Evolutionary conservation across 2,888 invertebrate species (phyloP), one percentile per base, ranked within the genome.

Genomic region (Athalia cordata): DNA sequence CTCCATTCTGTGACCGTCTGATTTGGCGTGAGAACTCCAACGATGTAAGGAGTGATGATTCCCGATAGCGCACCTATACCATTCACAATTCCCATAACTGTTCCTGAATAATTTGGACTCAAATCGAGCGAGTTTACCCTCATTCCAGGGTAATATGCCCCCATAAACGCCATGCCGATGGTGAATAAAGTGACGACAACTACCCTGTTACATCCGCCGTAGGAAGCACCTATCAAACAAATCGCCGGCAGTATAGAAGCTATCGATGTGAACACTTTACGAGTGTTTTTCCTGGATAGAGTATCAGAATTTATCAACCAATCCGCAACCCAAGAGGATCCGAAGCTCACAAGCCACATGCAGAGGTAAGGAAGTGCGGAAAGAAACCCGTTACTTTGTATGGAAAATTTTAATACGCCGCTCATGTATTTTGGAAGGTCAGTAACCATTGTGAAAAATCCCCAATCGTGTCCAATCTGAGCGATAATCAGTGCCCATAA

Each of bases 401-500:
- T 93, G 84, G 94, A 92, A 87, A 94, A 94, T 84, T 93, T 92
- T 70, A 95, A 89, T 1, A 95, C 93, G 78, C 93, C 93, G 59
- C 92, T 93, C 93, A 94, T 93, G 88, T 94, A 95, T 83, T 93
- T 94, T 0, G 95, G 95, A 9, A 95, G 90, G 84, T 95, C 94
- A 0, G 94, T 94, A 29, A 94, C 93, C 93, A 95, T 93, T 4
- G 94, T 94, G 87, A 93, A 94, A 85, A 94, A 93, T 4, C 94
- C 94, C 93, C 94, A 95, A 84, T 94, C 94, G 87, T 94, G 94
- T 3, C 94, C 94, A 80, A 93, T 91, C 91, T 95, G 95, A 80
- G 72, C 72, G 15, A 47, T 59, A 7, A 50, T 59, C 45, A 72
- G 52, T 4, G 72, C 72, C 72, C 72, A 72, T 4, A 72, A 47